Percentiles rank a stretch among this genome's conserved stretches.
phyloP scores from a whole-genome alignment of 2,797 vertebrate species.

The Sebastes diploproa region DNA sequence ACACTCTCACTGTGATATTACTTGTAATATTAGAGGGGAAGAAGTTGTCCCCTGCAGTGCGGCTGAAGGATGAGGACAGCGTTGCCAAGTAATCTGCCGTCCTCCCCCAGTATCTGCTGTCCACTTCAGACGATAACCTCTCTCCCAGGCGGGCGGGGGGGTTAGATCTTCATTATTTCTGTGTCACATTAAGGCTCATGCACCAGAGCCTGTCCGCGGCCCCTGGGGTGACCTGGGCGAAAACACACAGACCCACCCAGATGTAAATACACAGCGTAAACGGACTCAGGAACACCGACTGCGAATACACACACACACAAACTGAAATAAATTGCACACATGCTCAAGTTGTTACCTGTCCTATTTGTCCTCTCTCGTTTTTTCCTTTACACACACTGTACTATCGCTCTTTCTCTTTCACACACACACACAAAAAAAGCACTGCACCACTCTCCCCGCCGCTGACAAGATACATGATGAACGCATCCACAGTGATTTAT shows the following conservation, averaged over 20 bases:
- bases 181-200: conserved; percentile 50
- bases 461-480: conserved; percentile 80
- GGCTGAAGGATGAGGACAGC: conserved; percentile 28
- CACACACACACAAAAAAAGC: neutral
- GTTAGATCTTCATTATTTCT: conserved; percentile 45
- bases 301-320: neutral
- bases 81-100: conserved; percentile 22
- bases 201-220: neutral
- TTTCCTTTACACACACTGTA: conserved; percentile 22
- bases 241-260: neutral
- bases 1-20: neutral
- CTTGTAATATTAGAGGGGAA: conserved; percentile 16
- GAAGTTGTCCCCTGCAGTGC: neutral
- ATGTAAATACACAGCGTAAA: neutral
- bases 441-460: conserved; percentile 20
- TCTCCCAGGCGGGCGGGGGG: neutral
- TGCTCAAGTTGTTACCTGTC: conserved; percentile 34
- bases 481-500: conserved; percentile 80
- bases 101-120: conserved; percentile 21
- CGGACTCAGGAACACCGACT: neutral
- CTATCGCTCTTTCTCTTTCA: neutral
- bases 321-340: conserved; percentile 32
- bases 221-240: neutral
- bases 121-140: conserved; percentile 40
- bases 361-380: conserved; percentile 55